Conservation (phyloP, 2,888 invertebrate genomes). For the Fragum whitleyi region DNA sequence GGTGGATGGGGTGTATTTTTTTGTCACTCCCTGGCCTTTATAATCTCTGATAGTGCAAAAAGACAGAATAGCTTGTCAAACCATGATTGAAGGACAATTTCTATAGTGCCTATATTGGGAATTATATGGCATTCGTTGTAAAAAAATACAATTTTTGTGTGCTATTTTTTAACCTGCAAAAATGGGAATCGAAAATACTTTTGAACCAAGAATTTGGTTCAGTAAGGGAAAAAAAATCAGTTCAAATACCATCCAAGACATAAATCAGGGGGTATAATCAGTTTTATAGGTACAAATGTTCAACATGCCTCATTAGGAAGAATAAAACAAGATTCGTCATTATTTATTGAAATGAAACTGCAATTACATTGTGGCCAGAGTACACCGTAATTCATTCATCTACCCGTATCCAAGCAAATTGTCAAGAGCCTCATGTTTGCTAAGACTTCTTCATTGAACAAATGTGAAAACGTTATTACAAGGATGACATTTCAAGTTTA, state of each 20-base stretch:
- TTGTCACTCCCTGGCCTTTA: no score
- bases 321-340: constrained; percentile 10
- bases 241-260: background rate
- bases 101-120: no score
- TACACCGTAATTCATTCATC: constrained; percentile 7
- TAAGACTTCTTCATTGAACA: background rate
- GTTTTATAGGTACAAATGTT: background rate
- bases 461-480: background rate
- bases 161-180: no score
- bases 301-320: background rate
- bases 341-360: constrained; percentile 22
- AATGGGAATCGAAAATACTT: no score
- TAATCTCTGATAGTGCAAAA: no score
- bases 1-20: no score
- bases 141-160: no score
- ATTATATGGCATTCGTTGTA: no score
- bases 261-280: background rate
- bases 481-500: background rate
- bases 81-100: no score
- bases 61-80: no score
- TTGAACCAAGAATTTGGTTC: no score
- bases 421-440: constrained; percentile 8
- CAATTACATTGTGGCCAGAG: constrained; percentile 8
- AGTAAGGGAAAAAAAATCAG: no score
- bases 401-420: background rate